Evolutionary conservation across 2,113 vertebrate genomes (phyloP), one percentile per base, ranked within the genome.

Genomic region (Nettapus auritus): DNA sequence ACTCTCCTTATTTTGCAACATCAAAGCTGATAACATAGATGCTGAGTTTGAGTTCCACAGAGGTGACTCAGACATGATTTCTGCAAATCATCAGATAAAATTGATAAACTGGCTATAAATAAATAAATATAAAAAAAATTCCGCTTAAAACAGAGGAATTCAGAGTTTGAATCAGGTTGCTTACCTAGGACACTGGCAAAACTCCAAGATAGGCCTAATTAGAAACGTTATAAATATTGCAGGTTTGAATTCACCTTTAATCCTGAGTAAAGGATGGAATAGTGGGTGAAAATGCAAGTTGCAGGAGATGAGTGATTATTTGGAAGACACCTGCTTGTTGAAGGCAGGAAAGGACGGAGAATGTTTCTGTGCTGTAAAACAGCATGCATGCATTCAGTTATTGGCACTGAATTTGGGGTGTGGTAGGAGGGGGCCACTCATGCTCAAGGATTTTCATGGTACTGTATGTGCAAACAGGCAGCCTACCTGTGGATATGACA

Each of bases 21-120:
- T 92, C 73, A 68, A 94, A 82, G 77, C 69, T 93, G 90, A 34
- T 94, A 94, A 84, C 8, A 0, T 59, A 79, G 42, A 68, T 95
- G 86, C 91, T 92, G 91, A 87, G 84, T 95, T 53, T 2, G 40
- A 86, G 80, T 90, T 92, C 92, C 89, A 50, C 53, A 73, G 66
- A 76, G 74, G 48, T 90, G 48, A 92, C 44, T 90, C 1, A 22
- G 38, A 68, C 6, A 10, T 77, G 60, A 60, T 84, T 74, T 90
- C 52, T 83, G 2, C 75, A 91, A 95, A 93, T 91, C 38, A 73
- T 92, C 82, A 94, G 77, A 92, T 95, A 95, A 86, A 82, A 79
- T 22, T 73, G 80, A 79, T 90, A 36, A 8, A 34, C n/a, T 78
- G 38, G 33, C 88, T 88, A 56, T 92, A 93, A 95, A 81, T 82